phyloP scores from a whole-genome alignment of 2,113 vertebrate genomes.

The Gymnocephalus cernua region DNA sequence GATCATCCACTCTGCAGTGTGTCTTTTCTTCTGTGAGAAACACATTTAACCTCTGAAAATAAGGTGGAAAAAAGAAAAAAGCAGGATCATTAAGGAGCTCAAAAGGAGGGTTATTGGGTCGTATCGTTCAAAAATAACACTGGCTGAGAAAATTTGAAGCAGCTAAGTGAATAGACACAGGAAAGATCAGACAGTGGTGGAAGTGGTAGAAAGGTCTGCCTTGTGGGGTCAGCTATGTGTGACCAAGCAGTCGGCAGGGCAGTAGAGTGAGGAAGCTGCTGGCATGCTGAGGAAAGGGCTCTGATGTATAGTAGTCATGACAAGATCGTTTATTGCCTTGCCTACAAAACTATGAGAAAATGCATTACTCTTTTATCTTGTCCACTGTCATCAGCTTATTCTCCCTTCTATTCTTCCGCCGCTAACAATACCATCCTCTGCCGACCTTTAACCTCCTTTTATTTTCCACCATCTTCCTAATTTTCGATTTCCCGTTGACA shows the following conservation, averaged over 20 bases:
- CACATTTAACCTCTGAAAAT: conserved; percentile 1
- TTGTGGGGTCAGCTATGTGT: conserved; percentile 11
- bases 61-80: neutral
- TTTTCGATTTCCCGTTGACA: conserved; percentile 44
- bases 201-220: neutral
- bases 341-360: conserved; percentile 34
- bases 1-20: neutral
- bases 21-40: conserved; percentile 17
- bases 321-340: conserved; percentile 47
- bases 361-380: conserved; percentile 33
- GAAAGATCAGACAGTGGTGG: conserved; percentile 8
- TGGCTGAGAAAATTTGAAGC: conserved; percentile 6
- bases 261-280: conserved; percentile 17
- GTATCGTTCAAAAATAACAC: neutral
- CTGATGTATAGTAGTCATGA: conserved; percentile 47
- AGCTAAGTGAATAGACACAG: conserved; percentile 13
- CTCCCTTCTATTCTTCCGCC: neutral
- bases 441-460: conserved; percentile 33
- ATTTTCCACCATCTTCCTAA: conserved; percentile 18
- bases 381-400: conserved; percentile 33
- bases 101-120: conserved; percentile 15
- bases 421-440: conserved; percentile 17
- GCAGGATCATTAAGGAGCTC: conserved; percentile 2
- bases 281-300: conserved; percentile 4
- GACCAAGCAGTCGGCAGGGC: conserved; percentile 17